Conservation (phyloP, 2,888 invertebrate species). For the Nomada fabriciana region DNA sequence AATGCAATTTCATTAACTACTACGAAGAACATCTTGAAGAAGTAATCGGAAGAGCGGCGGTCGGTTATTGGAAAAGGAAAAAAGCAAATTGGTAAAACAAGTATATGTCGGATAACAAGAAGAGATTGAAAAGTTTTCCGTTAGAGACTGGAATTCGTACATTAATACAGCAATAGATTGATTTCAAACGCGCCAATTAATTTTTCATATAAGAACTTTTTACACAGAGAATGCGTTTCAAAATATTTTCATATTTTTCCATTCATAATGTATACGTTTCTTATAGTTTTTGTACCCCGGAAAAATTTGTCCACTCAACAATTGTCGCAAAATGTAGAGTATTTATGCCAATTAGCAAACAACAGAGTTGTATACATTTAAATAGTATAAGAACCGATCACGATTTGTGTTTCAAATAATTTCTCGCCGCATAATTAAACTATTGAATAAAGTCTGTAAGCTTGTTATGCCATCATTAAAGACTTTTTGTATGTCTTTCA, state of each 20-base stretch:
- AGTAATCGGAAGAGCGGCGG: constrained; percentile 41
- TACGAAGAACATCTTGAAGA: constrained; percentile 31
- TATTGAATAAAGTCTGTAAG: constrained; percentile 10
- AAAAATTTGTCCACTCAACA: constrained; percentile 78
- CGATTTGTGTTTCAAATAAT: constrained; percentile 78
- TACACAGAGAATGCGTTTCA: constrained; percentile 59
- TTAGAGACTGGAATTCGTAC: constrained; percentile 47
- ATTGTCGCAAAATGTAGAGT: constrained; percentile 81
- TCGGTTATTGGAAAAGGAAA: constrained; percentile 38
- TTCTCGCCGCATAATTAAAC: constrained; percentile 6
- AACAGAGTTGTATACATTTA: constrained; percentile 83
- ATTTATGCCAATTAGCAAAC: constrained; percentile 83
- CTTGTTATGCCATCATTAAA: not conserved
- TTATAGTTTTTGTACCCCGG: constrained; percentile 69
- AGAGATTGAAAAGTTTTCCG: constrained; percentile 37
- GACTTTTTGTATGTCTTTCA: constrained; percentile 11
- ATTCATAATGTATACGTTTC: constrained; percentile 74
- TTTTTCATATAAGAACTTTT: constrained; percentile 57
- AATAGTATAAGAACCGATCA: constrained; percentile 81
- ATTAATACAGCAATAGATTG: constrained; percentile 50
- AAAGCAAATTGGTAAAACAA: constrained; percentile 31
- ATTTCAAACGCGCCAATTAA: constrained; percentile 58
- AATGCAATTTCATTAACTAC: constrained; percentile 28
- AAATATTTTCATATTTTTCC: constrained; percentile 63
- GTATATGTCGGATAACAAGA: constrained; percentile 40